Evolutionary conservation across 2,888 invertebrate genomes (phyloP).

Genomic region (Falcaria lacertinaria): DNA sequence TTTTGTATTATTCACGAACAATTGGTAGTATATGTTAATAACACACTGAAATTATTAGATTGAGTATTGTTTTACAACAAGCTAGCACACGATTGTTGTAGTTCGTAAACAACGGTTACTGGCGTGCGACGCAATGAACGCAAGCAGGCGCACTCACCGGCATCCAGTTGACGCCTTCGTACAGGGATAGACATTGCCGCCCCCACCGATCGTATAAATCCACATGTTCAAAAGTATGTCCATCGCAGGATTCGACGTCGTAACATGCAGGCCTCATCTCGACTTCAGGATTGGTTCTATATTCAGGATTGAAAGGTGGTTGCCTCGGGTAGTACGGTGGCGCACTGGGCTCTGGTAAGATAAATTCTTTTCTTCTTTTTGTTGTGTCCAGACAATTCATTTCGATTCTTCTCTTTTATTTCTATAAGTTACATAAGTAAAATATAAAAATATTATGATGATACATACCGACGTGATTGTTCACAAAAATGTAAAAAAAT

Average conservation of each 20-base stretch:
- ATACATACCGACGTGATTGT: no score
- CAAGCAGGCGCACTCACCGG: slow-evolving; percentile 65
- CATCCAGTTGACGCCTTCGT: slow-evolving; percentile 70
- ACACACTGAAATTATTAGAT: slow-evolving; percentile 20
- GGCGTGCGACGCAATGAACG: slow-evolving; percentile 48
- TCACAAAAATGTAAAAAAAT: no score
- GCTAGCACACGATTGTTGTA: slow-evolving; percentile 25
- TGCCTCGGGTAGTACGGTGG: slow-evolving; percentile 55
- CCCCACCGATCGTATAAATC: slow-evolving; percentile 46
- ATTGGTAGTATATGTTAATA: slow-evolving; percentile 15
- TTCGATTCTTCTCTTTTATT: slow-evolving; percentile 16
- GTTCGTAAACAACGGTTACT: slow-evolving; percentile 35
- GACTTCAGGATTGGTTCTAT: slow-evolving; percentile 31
- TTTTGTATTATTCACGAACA: slow-evolving; percentile 3
- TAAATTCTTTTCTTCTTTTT: slow-evolving; percentile 39
- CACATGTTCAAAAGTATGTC: slow-evolving; percentile 33
- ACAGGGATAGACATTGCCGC: slow-evolving; percentile 57
- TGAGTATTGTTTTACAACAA: slow-evolving; percentile 26
- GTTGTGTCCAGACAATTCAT: slow-evolving; percentile 65
- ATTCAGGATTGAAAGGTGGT: slow-evolving; percentile 67
- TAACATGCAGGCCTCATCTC: slow-evolving; percentile 31
- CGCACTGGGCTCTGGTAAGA: slow-evolving; percentile 45
- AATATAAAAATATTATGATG: background rate
- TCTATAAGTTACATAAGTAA: background rate
- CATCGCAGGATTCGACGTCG: slow-evolving; percentile 34